Percentiles rank a stretch among this genome's conserved stretches.
Conservation (phyloP, 1,140 invertebrate genomes). For the Cydia amplana region DNA sequence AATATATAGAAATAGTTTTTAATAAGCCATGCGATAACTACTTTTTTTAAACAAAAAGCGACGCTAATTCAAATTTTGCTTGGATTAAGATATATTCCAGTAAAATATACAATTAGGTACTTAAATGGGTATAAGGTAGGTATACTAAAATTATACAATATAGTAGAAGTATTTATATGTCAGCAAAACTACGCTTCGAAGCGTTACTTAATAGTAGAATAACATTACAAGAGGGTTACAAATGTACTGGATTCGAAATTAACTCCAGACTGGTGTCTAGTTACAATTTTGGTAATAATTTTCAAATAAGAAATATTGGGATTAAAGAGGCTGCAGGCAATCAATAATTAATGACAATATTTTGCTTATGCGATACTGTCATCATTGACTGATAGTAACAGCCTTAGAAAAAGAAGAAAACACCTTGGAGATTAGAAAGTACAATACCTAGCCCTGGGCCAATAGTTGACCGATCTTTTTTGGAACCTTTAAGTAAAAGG, state of each 20-base stretch:
- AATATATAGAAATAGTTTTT: conserved; percentile 49
- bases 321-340: background rate
- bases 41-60: conserved; percentile 61
- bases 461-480: conserved; percentile 23
- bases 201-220: conserved; percentile 73
- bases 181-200: conserved; percentile 75
- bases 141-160: conserved; percentile 78
- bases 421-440: conserved; percentile 15
- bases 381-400: background rate
- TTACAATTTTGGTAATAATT: conserved; percentile 42
- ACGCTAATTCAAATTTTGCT: conserved; percentile 65
- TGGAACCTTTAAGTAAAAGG: conserved; percentile 27
- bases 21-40: conserved; percentile 70
- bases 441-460: conserved; percentile 16
- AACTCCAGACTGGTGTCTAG: conserved; percentile 63
- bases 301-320: background rate
- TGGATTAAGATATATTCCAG: conserved; percentile 71
- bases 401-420: background rate
- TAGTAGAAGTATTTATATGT: conserved; percentile 71
- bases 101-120: conserved; percentile 72
- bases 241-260: conserved; percentile 60
- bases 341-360: background rate
- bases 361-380: background rate
- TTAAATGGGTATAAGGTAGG: conserved; percentile 73
- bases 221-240: conserved; percentile 67